Percentiles rank a stretch among this genome's conserved stretches.
These are phyloP conservation scores for Aphrophora alni DNA, from an alignment of 2,888 invertebrate genomes.

Conservation along the genomic window DNA sequence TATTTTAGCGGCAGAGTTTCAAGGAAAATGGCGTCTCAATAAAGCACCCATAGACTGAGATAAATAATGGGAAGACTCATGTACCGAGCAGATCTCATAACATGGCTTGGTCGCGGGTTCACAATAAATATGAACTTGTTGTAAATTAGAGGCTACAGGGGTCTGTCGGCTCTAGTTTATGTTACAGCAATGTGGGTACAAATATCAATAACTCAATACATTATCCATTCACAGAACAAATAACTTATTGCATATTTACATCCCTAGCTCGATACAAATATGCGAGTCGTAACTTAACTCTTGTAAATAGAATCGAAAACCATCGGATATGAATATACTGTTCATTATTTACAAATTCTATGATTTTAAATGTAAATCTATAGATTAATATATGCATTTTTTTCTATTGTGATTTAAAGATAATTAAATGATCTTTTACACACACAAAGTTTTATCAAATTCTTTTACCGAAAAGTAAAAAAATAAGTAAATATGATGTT, in stretches of 20 bases:
- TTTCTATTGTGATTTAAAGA: no score
- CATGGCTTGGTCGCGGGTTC: neutral
- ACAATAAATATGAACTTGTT: neutral
- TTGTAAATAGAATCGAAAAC: no score
- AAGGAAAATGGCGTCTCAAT: neutral
- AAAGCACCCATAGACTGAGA: neutral
- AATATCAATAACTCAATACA: neutral
- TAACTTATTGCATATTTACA: neutral
- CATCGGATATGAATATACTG: no score
- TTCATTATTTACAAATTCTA: no score
- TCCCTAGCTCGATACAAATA: neutral
- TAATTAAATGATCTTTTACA: no score
- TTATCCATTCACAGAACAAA: neutral
- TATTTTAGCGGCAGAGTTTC: neutral
- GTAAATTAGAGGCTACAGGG: neutral
- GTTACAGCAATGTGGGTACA: neutral
- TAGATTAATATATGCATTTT: no score
- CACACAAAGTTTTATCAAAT: no score
- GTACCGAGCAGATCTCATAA: slow-evolving; percentile 9
- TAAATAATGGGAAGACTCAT: neutral
- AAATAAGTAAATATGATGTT: no score
- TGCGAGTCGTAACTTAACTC: neutral
- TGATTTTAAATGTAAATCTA: no score
- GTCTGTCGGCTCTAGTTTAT: neutral
- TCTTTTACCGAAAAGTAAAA: no score